Conservation (phyloP, 2,888 invertebrate genomes). For the Folsomia manolachei region DNA sequence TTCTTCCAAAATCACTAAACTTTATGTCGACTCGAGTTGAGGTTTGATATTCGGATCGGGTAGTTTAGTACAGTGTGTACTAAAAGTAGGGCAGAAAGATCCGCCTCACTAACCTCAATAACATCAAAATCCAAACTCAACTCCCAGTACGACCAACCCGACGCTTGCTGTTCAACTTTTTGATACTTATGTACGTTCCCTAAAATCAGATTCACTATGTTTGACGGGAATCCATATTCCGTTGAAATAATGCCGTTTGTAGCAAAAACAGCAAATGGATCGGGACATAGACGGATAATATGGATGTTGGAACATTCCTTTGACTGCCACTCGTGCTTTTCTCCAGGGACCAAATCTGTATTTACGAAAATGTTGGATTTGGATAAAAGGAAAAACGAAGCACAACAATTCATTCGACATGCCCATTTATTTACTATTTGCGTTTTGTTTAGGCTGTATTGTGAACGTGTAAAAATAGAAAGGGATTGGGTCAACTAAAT, state of each 20-base stretch:
- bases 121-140: constrained; percentile 15
- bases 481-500: neutral
- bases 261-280: neutral
- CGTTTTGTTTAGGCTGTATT: too few species aligned
- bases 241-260: neutral
- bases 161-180: too few species aligned
- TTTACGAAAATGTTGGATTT: neutral
- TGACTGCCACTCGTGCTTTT: neutral
- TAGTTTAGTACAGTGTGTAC: neutral
- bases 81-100: constrained; percentile 7
- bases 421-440: neutral
- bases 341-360: neutral
- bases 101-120: constrained; percentile 27
- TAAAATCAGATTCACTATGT: neutral
- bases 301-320: neutral
- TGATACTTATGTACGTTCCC: too few species aligned
- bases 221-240: neutral
- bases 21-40: neutral
- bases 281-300: neutral
- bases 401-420: neutral
- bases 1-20: constrained; percentile 13
- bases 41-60: neutral
- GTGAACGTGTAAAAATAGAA: neutral
- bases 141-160: neutral
- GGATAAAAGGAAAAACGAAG: neutral